These are phyloP conservation scores for Trichoplusia ni DNA, from an alignment of 1,140 invertebrate genomes.

Conservation along the genomic window DNA sequence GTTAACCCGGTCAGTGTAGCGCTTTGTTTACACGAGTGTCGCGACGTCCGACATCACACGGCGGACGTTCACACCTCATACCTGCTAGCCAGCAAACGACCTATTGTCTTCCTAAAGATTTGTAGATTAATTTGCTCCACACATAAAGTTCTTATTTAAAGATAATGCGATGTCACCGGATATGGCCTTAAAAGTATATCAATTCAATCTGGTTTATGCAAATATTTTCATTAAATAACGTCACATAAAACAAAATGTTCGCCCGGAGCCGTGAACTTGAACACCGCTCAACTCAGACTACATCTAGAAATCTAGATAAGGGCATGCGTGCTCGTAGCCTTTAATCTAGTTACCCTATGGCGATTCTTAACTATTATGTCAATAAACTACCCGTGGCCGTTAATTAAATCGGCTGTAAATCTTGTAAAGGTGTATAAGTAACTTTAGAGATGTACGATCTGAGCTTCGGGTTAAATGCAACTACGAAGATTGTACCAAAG, in stretches of 20 bases:
- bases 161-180: neutral
- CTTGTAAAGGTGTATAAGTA: slow-evolving; percentile 38
- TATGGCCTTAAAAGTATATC: slow-evolving; percentile 3
- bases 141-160: slow-evolving; percentile 7
- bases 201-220: slow-evolving; percentile 40
- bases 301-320: slow-evolving; percentile 54
- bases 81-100: slow-evolving; percentile 9
- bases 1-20: slow-evolving; percentile 76
- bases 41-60: slow-evolving; percentile 38
- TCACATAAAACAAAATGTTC: slow-evolving; percentile 45
- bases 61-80: slow-evolving; percentile 34
- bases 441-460: too few species aligned
- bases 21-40: slow-evolving; percentile 73
- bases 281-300: slow-evolving; percentile 42
- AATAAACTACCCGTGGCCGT: slow-evolving; percentile 54
- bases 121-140: slow-evolving; percentile 19
- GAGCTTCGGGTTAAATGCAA: too few species aligned
- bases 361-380: slow-evolving; percentile 55
- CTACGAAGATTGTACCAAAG: too few species aligned
- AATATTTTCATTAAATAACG: slow-evolving; percentile 41
- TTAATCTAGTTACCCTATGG: slow-evolving; percentile 51
- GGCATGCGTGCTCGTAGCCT: slow-evolving; percentile 54
- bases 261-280: slow-evolving; percentile 52
- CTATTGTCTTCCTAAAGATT: slow-evolving; percentile 17
- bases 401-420: slow-evolving; percentile 50